A percentile compares a stretch with the other conserved stretches of the same genome.
phyloP scores from a whole-genome alignment of 2,888 invertebrate species.

The Pocota personata region DNA sequence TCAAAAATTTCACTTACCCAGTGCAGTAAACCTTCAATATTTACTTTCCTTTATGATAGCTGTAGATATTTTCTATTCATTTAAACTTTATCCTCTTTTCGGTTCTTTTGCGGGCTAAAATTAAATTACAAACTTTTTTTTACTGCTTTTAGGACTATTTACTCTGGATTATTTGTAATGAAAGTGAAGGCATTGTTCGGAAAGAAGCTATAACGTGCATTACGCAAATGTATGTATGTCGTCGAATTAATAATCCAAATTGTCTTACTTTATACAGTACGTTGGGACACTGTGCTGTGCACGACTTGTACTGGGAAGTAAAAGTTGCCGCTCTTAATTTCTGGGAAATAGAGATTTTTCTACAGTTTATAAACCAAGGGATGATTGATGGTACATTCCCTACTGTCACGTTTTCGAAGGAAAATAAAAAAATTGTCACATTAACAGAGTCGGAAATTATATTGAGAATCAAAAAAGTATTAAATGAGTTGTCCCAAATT shows the following conservation, averaged over 20 bases:
- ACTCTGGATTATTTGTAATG: conserved; percentile 85
- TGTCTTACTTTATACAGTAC: conserved; percentile 85
- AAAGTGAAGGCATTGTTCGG: conserved; percentile 90
- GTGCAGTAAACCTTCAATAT: too few species aligned
- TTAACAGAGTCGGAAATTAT: conserved; percentile 86
- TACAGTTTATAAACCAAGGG: conserved; percentile 89
- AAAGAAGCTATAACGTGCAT: conserved; percentile 88
- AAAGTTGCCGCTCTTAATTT: conserved; percentile 88
- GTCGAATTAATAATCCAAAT: conserved; percentile 85
- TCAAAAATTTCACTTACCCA: too few species aligned
- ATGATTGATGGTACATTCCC: conserved; percentile 93
- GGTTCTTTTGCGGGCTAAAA: too few species aligned
- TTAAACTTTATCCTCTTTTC: too few species aligned
- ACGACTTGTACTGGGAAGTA: conserved; percentile 93
- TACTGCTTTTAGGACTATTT: conserved; percentile 82
- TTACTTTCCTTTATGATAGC: too few species aligned
- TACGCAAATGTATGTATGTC: conserved; percentile 86
- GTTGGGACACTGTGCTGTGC: conserved; percentile 87
- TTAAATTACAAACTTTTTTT: background rate
- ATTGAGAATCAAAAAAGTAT: conserved; percentile 85
- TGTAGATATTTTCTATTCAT: too few species aligned
- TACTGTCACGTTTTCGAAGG: conserved; percentile 90
- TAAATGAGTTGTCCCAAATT: conserved; percentile 87
- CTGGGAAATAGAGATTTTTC: conserved; percentile 88
- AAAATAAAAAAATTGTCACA: conserved; percentile 90